Evolutionary conservation across 2,113 vertebrate species (phyloP), one percentile per base, ranked within the genome.

Genomic region (Notechis scutatus): DNA sequence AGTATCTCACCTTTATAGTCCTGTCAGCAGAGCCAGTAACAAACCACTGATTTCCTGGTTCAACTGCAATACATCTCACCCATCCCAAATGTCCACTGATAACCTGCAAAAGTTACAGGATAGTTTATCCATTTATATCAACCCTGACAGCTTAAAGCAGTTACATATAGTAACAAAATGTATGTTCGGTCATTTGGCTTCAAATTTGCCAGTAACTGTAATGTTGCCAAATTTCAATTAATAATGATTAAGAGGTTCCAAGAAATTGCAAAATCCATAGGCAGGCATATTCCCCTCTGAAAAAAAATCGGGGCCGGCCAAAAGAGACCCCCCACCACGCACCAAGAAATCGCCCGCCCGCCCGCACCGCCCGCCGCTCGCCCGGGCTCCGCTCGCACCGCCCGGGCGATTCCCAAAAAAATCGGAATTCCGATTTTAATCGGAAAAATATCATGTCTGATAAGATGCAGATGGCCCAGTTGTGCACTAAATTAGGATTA

Each of bases 31-130:
- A 99, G 14, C 99, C 99, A 50, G 99, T 99, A 91, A 99, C 99
- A 97, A 99, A 99, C 99, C 99, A 99, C 96, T 99, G 98, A 96
- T 99, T 99, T 59, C 99, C 99, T 61, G 99, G 99, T 95, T 99
- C 99, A 93, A 99, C 99, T 24, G 99, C 99, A 90, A 99, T 98
- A 91, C 98, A 99, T 56, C 99, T 98, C 94, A 99, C 99, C 99
- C 99, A 99, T 69, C 99, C 99, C 7, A 99, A 97, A 93, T 99
- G 99, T 88, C 99, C 99, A 95, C 99, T 99, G 97, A 99, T 99
- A 91, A 99, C 99, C 99, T 99, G 55, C n/a, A 90, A 86, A 64
- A 29, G n/a, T 90, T 93, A 34, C 20, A 92, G 89, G 10, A 50
- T 11, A 42, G 20, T 47, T 59, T 8, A 39, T 47, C 15, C 39